These are phyloP conservation scores for Elephas maximus DNA, from an alignment of 2,113 vertebrate species.

Conservation along the genomic window DNA sequence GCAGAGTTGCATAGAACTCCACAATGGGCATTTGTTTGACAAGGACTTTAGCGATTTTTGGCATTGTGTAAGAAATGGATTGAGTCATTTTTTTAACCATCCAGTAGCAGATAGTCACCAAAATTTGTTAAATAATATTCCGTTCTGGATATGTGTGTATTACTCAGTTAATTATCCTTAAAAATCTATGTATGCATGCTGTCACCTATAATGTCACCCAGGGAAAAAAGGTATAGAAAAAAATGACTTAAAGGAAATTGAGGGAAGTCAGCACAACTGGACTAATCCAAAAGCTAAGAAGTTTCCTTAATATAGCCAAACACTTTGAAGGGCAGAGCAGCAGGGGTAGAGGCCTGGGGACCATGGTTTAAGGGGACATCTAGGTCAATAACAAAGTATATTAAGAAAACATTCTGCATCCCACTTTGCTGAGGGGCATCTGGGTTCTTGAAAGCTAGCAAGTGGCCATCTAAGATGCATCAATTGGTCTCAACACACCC, in stretches of 20 bases:
- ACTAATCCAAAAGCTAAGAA: too few species aligned
- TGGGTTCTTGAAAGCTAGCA: too few species aligned
- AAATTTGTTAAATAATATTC: constrained; percentile 30
- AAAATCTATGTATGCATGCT: not conserved
- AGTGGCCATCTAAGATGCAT: too few species aligned
- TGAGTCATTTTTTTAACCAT: not conserved
- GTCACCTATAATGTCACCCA: not conserved
- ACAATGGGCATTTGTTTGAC: not conserved
- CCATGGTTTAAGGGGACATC: too few species aligned
- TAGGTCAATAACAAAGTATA: too few species aligned
- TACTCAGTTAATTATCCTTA: not conserved
- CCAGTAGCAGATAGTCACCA: not conserved
- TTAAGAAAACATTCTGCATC: too few species aligned
- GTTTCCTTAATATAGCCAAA: too few species aligned
- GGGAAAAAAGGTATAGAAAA: not conserved
- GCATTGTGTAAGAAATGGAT: not conserved
- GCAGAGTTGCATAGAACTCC: not conserved
- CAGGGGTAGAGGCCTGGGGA: too few species aligned
- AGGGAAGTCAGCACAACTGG: too few species aligned
- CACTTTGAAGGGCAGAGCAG: too few species aligned
- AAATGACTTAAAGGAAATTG: constrained; percentile 2
- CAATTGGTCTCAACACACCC: too few species aligned
- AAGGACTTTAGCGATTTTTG: not conserved
- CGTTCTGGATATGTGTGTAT: not conserved
- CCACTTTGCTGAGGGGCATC: too few species aligned